Evolutionary conservation across 1,140 invertebrate species (phyloP).

Genomic region (Zaprionus ornatus): DNA sequence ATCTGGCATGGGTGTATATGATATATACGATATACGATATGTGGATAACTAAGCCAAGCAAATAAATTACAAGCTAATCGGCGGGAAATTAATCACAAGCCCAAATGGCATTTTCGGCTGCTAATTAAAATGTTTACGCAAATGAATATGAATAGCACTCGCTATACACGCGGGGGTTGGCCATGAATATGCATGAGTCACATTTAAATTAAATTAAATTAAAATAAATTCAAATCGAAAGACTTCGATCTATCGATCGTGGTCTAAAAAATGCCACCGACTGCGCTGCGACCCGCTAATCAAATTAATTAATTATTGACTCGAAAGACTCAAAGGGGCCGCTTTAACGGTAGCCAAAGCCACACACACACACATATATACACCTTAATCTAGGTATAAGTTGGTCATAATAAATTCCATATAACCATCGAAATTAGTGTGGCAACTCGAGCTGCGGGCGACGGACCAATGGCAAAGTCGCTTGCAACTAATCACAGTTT

Average conservation of each 20-base stretch:
- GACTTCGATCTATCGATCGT: not conserved
- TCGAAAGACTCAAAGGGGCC: conserved; percentile 59
- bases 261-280: conserved; percentile 45
- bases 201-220: conserved; percentile 62
- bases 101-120: conserved; percentile 43
- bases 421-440: conserved; percentile 70
- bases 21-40: not conserved
- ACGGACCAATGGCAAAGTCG: conserved; percentile 37
- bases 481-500: conserved; percentile 73
- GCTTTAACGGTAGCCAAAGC: conserved; percentile 47
- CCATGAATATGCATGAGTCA: conserved; percentile 73
- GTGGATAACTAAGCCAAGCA: conserved; percentile 23
- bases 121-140: conserved; percentile 80
- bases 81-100: conserved; percentile 69
- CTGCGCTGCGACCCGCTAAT: conserved; percentile 38
- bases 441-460: conserved; percentile 32
- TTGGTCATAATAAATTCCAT: conserved; percentile 67
- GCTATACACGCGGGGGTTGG: conserved; percentile 12
- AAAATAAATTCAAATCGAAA: conserved; percentile 29
- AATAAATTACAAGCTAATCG: conserved; percentile 76
- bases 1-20: not conserved
- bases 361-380: conserved; percentile 11
- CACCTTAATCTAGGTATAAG: conserved; percentile 9
- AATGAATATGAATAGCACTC: conserved; percentile 49
- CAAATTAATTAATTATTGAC: conserved; percentile 77